These are phyloP conservation scores for Drosophila meridiana DNA, from an alignment of 2,888 invertebrate species.

Conservation along the genomic window DNA sequence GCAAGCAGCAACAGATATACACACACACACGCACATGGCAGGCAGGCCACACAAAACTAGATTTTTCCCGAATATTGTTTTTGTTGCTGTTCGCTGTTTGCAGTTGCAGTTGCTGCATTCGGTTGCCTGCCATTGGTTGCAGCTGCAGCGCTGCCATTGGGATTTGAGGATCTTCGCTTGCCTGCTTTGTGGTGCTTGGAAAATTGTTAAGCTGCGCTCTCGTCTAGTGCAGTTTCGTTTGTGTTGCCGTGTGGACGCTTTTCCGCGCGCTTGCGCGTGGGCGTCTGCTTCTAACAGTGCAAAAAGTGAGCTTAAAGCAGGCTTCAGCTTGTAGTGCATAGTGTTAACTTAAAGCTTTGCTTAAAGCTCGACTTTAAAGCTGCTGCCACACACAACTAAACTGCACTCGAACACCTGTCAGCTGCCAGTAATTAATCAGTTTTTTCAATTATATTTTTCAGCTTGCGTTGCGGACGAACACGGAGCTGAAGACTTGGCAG, in stretches of 20 bases:
- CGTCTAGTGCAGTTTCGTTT: conserved; percentile 80
- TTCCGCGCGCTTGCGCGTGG: conserved; percentile 57
- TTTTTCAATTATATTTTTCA: conserved; percentile 15
- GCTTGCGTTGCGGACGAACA: neutral
- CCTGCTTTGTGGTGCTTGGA: conserved; percentile 52
- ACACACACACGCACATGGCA: conserved; percentile 9
- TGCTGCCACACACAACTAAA: conserved; percentile 14
- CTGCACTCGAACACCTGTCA: conserved; percentile 10
- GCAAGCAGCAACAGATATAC: conserved; percentile 61
- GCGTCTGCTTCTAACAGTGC: conserved; percentile 8
- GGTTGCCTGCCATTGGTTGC: conserved; percentile 48
- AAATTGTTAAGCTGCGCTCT: conserved; percentile 64
- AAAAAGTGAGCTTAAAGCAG: conserved; percentile 25
- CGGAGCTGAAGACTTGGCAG: neutral
- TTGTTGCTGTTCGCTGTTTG: conserved; percentile 30
- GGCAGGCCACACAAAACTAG: conserved; percentile 30
- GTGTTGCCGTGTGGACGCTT: conserved; percentile 81
- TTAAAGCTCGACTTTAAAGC: conserved; percentile 8
- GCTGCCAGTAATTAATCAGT: conserved; percentile 8
- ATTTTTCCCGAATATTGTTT: conserved; percentile 32
- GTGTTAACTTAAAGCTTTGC: conserved; percentile 5
- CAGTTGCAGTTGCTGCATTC: conserved; percentile 58
- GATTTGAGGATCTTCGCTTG: conserved; percentile 60
- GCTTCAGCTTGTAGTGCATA: neutral
- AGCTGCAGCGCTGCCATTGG: conserved; percentile 60